A percentile compares a stretch with the other conserved stretches of the same genome.
Conservation (phyloP, 2,888 invertebrate species). For the Acrobasis repandana region DNA sequence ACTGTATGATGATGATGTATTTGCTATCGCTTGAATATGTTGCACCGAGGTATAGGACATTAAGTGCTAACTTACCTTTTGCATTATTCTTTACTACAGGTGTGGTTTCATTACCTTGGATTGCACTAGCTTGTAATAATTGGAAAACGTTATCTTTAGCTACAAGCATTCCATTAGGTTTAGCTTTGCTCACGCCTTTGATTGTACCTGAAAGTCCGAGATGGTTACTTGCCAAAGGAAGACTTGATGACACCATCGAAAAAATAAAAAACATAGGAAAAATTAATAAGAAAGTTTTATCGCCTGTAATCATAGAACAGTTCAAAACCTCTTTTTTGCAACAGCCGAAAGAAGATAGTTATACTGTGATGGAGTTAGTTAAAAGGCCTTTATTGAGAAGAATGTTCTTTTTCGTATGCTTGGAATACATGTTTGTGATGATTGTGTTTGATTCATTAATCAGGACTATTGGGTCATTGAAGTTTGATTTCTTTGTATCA, state of each 20-base stretch:
- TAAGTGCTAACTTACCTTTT: slow-evolving; percentile 59
- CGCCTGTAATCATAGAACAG: slow-evolving; percentile 47
- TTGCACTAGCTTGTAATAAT: slow-evolving; percentile 58
- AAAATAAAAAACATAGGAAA: slow-evolving; percentile 51
- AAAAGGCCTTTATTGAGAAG: slow-evolving; percentile 50
- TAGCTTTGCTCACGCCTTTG: slow-evolving; percentile 52
- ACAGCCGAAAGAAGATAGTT: slow-evolving; percentile 32
- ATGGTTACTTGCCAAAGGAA: slow-evolving; percentile 61
- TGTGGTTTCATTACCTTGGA: slow-evolving; percentile 55
- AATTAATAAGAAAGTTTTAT: slow-evolving; percentile 54
- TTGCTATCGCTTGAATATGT: slow-evolving; percentile 60
- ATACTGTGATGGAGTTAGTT: slow-evolving; percentile 47
- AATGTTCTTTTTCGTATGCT: slow-evolving; percentile 51
- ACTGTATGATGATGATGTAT: slow-evolving; percentile 66
- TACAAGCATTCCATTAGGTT: slow-evolving; percentile 57
- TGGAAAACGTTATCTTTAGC: slow-evolving; percentile 60
- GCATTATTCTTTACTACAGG: slow-evolving; percentile 55
- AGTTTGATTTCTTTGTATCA: slow-evolving; percentile 64
- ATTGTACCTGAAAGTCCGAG: slow-evolving; percentile 65
- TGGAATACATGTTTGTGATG: slow-evolving; percentile 53
- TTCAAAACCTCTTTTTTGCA: slow-evolving; percentile 40
- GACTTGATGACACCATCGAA: slow-evolving; percentile 53
- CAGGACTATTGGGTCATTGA: slow-evolving; percentile 53
- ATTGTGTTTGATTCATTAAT: slow-evolving; percentile 60
- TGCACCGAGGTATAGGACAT: slow-evolving; percentile 63